Percentiles rank a stretch among this genome's conserved stretches.
phyloP scores from a whole-genome alignment of 2,113 vertebrate species.

The Jacana jacana region DNA sequence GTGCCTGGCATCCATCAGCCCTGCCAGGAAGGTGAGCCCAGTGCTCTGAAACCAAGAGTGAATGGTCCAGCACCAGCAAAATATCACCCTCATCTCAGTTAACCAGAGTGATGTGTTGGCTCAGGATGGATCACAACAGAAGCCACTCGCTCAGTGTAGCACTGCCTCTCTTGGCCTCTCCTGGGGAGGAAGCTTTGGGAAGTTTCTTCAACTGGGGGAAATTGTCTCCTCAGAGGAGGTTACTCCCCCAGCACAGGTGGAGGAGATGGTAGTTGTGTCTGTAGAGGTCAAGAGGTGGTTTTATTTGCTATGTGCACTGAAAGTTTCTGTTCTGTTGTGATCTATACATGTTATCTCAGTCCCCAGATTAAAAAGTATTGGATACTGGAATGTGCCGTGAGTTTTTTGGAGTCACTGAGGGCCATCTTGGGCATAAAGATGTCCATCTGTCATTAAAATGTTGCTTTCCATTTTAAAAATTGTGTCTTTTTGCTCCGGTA shows the following conservation, averaged over 20 bases:
- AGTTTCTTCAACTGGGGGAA: not conserved
- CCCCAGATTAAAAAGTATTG: not conserved
- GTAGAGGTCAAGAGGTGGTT: not conserved
- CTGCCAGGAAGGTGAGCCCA: not conserved
- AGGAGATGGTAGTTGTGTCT: not conserved
- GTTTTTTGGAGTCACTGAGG: not conserved
- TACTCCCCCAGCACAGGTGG: not conserved
- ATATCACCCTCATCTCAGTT: not conserved
- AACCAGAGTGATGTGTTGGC: rapidly evolving
- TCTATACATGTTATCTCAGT: not conserved
- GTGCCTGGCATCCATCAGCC: not conserved
- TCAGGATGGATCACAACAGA: rapidly evolving
- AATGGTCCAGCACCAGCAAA: not conserved
- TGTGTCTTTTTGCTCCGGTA: not conserved
- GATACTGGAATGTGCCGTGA: not conserved
- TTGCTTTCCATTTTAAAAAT: not conserved
- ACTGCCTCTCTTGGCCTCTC: not conserved
- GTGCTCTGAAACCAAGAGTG: not conserved
- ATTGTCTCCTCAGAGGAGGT: not conserved
- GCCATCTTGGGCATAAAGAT: not conserved
- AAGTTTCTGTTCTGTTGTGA: not conserved
- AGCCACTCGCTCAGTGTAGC: rapidly evolving
- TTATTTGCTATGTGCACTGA: not conserved
- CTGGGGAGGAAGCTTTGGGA: not conserved
- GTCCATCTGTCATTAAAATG: not conserved